Evolutionary conservation across 2,113 vertebrate species (phyloP).

Genomic region (Cavia porcellus): DNA sequence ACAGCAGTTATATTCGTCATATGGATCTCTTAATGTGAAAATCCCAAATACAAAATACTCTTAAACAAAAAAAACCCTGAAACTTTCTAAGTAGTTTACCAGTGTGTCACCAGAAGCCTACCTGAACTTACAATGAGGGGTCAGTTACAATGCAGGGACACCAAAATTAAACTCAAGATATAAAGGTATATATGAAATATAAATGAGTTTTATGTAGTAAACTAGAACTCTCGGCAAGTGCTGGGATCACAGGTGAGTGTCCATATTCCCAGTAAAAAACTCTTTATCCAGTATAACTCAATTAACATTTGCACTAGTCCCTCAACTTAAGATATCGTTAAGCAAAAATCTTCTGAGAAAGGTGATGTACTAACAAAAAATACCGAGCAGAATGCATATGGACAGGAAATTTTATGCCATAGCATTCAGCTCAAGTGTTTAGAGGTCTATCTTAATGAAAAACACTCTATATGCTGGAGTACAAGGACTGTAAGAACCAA

Average conservation of each 20-base stretch:
- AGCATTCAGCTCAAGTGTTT: constrained; percentile 14
- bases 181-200: not conserved
- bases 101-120: not conserved
- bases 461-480: not conserved
- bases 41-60: not conserved
- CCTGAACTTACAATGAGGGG: too few species aligned
- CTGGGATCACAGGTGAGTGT: not conserved
- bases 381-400: not conserved
- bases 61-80: not conserved
- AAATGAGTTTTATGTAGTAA: not conserved
- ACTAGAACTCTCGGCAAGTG: not conserved
- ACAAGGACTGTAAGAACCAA: not conserved
- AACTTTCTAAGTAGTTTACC: not conserved
- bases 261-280: not conserved
- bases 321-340: not conserved
- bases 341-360: constrained; percentile 29
- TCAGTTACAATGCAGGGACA: not conserved
- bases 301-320: not conserved
- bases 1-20: not conserved
- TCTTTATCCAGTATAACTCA: not conserved
- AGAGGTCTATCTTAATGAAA: not conserved
- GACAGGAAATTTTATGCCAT: not conserved
- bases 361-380: constrained; percentile 1
- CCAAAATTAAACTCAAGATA: not conserved
- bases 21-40: not conserved